A percentile compares a stretch with the other conserved stretches of the same genome.
Conservation (phyloP, 2,797 vertebrate genomes). For the Diplodus sargus region DNA sequence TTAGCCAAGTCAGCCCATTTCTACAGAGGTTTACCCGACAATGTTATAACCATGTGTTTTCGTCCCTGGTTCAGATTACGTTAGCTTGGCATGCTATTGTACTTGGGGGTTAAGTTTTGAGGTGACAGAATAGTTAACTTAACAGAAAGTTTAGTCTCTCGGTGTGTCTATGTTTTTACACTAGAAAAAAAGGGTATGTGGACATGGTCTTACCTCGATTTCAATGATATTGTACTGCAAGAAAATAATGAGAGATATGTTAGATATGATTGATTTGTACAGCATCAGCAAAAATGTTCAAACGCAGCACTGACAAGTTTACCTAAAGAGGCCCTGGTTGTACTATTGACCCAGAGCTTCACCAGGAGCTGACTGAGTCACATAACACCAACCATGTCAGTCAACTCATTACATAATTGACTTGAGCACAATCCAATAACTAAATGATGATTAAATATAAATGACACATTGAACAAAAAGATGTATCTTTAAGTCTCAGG, state of each 20-base stretch:
- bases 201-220: background rate
- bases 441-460: background rate
- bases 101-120: too few species aligned
- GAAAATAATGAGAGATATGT: background rate
- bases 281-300: background rate
- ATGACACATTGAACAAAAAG: background rate
- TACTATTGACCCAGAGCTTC: background rate
- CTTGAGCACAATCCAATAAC: background rate
- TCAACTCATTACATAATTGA: background rate
- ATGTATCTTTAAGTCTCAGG: background rate
- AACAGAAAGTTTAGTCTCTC: too few species aligned
- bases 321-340: background rate
- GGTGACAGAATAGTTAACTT: background rate
- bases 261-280: background rate
- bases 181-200: too few species aligned
- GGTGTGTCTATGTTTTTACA: too few species aligned
- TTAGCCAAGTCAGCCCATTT: too few species aligned
- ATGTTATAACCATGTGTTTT: too few species aligned
- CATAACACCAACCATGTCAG: background rate
- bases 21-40: too few species aligned
- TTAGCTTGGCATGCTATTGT: too few species aligned
- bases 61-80: too few species aligned
- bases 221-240: constrained; percentile 21
- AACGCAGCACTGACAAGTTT: background rate
- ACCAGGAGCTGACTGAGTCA: background rate